Evolutionary conservation across 2,888 invertebrate genomes (phyloP).

Genomic region (Odontothrips loti): DNA sequence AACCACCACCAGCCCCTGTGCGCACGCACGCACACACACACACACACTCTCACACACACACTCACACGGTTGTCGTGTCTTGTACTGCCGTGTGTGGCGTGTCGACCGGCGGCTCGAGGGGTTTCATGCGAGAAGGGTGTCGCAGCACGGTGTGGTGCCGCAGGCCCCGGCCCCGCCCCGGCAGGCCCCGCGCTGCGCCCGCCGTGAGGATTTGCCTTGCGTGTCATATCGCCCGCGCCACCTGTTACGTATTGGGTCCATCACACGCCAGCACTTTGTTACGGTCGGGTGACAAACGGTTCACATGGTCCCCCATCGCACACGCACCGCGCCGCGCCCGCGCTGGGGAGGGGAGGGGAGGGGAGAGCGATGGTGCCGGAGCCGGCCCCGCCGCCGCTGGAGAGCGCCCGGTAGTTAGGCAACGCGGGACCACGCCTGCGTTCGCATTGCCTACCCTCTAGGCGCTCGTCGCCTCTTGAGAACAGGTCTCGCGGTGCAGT

Average conservation of each 20-base stretch:
- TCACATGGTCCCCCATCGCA: neutral
- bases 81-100: neutral
- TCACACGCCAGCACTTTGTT: conserved; percentile 20
- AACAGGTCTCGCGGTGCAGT: no score
- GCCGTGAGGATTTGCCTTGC: neutral
- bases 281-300: conserved; percentile 18
- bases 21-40: neutral
- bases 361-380: neutral
- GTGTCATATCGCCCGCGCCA: neutral
- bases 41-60: neutral
- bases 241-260: conserved; percentile 25
- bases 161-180: neutral
- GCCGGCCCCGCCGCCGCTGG: neutral
- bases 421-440: neutral
- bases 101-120: neutral
- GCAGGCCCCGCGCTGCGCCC: neutral
- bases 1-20: neutral
- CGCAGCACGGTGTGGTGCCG: neutral
- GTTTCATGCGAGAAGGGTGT: no score
- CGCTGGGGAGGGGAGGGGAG: neutral
- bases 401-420: neutral
- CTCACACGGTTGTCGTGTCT: neutral
- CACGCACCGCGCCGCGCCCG: no score
- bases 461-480: conserved; percentile 30
- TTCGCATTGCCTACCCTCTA: conserved; percentile 37